A percentile compares a stretch with the other conserved stretches of the same genome.
Evolutionary conservation across 2,797 vertebrate genomes (phyloP).

Genomic region (Octomys mimax): DNA sequence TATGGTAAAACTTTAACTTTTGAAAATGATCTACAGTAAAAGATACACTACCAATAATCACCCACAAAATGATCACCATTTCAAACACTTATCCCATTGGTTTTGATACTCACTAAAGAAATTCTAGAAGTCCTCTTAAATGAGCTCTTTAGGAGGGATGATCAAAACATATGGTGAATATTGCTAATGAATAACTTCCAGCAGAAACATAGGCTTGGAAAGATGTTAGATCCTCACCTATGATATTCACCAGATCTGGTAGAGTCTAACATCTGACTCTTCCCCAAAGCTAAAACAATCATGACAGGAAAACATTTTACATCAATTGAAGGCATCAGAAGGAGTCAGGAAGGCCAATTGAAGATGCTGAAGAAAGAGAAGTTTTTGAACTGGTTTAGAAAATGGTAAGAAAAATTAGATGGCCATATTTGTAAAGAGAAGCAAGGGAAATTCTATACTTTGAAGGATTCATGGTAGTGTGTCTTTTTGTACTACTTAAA

Average conservation of each 20-base stretch:
- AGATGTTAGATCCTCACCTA: not conserved
- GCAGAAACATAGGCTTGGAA: not conserved
- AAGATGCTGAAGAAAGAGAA: not conserved
- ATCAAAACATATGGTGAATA: not conserved
- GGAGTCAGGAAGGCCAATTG: not conserved
- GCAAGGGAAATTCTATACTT: not conserved
- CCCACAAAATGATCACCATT: not conserved
- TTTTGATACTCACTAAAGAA: not conserved
- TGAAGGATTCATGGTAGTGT: not conserved
- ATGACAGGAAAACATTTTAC: not conserved
- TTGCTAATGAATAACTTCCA: not conserved
- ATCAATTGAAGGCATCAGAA: not conserved
- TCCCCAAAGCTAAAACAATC: not conserved
- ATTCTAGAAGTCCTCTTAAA: not conserved
- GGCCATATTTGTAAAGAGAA: not conserved
- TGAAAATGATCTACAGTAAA: not conserved
- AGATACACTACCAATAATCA: not conserved
- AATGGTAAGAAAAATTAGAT: not conserved
- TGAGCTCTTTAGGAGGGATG: not conserved
- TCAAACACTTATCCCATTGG: not conserved
- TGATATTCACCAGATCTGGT: not conserved
- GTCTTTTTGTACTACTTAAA: not conserved
- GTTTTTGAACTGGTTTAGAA: not conserved
- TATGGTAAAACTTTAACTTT: not conserved
- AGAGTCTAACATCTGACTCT: not conserved